Percentiles rank a stretch among this genome's conserved stretches.
Conservation (phyloP, 1,140 invertebrate genomes). For the Plutomurus gul region DNA sequence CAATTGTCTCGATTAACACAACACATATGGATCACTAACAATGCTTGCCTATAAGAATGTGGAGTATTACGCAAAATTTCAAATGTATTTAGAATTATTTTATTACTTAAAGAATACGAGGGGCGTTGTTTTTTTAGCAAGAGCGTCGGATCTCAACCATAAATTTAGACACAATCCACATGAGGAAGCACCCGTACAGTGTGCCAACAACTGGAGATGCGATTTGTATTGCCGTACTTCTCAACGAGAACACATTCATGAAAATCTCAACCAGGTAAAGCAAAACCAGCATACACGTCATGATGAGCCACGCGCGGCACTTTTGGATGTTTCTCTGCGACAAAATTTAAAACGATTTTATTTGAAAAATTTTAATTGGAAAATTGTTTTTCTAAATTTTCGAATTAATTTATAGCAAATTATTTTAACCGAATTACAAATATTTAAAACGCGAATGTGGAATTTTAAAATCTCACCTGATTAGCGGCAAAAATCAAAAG, state of each 20-base stretch:
- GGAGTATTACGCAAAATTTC: too few relatives aligned
- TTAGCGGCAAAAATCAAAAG: neutral
- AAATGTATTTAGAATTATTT: too few relatives aligned
- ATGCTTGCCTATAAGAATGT: too few relatives aligned
- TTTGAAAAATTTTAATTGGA: neutral
- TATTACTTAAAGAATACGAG: too few relatives aligned
- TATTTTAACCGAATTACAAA: too few relatives aligned
- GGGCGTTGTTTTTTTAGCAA: too few relatives aligned
- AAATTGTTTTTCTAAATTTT: too few relatives aligned
- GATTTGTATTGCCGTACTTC: neutral
- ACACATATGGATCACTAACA: too few relatives aligned
- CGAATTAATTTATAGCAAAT: too few relatives aligned
- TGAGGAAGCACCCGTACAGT: neutral
- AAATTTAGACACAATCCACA: neutral
- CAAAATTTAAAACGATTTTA: too few relatives aligned
- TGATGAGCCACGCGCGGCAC: neutral
- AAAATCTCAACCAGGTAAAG: neutral
- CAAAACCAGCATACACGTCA: neutral
- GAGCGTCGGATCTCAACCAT: neutral
- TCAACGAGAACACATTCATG: neutral
- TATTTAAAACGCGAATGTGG: neutral
- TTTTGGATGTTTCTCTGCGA: neutral
- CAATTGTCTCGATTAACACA: too few relatives aligned
- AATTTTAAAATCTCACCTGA: neutral
- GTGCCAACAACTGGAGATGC: neutral